These are phyloP conservation scores for Xylota segnis DNA, from an alignment of 2,888 invertebrate genomes.

Conservation along the genomic window DNA sequence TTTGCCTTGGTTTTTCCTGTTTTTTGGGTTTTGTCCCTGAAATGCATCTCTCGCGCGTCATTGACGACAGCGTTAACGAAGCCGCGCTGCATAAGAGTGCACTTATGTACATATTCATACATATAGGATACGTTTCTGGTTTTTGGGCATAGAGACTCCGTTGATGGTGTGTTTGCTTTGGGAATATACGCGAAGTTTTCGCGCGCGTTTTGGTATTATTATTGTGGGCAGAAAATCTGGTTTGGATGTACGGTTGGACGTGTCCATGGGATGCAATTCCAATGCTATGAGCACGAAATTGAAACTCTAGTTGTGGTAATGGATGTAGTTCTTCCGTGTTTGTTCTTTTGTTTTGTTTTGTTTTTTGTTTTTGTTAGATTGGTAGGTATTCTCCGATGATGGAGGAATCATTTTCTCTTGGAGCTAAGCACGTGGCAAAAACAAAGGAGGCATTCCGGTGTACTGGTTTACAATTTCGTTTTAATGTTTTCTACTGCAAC, in stretches of 20 bases:
- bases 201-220: constrained; percentile 48
- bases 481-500: constrained; percentile 20
- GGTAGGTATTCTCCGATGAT: not conserved
- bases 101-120: no score
- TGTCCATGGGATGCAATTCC: constrained; percentile 51
- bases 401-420: not conserved
- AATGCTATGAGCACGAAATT: constrained; percentile 29
- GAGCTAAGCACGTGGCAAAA: constrained; percentile 55
- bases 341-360: constrained; percentile 17
- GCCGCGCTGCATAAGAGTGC: constrained; percentile 30
- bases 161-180: constrained; percentile 23
- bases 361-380: no score
- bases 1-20: constrained; percentile 74
- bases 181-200: constrained; percentile 54
- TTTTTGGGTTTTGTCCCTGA: constrained; percentile 31
- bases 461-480: constrained; percentile 24
- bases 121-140: constrained; percentile 30
- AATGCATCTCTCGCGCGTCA: constrained; percentile 64
- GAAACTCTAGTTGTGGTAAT: constrained; percentile 49
- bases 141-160: constrained; percentile 1
- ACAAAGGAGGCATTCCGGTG: constrained; percentile 13
- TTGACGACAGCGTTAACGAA: constrained; percentile 58
- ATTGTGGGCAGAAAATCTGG: constrained; percentile 50
- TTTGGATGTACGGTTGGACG: constrained; percentile 44
- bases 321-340: constrained; percentile 63